Evolutionary conservation across 2,113 vertebrate genomes (phyloP), one percentile per base, ranked within the genome.

Genomic region (Psittacus erithacus): DNA sequence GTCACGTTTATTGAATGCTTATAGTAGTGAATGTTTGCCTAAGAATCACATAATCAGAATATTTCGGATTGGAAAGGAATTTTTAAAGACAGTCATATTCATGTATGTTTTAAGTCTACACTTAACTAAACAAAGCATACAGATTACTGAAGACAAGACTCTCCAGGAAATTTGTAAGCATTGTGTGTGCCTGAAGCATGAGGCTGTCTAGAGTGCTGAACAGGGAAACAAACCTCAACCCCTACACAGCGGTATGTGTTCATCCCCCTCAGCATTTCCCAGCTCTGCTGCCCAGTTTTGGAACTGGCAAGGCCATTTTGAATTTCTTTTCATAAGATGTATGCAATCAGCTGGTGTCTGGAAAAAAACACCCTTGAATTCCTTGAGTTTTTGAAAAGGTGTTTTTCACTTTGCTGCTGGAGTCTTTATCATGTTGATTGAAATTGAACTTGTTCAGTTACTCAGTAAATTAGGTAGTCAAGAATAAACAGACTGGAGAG

Each of bases 211-310:
- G 27, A 62, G 44, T 31, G 6, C 31, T 53, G 13, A 85, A 70
- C 4, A 52, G 38, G 29, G 33, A 60, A 80, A 7, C 4, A 24
- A 73, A 86, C 13, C 17, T 79, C 28, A 19, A 1, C 64, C 29
- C 18, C 52, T 82, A 33, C 33, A 15, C 29, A 60, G 12, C 0
- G 0, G 65, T 39, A 35, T 2, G 3, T 39, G 38, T 90, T 80
- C 0, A 0, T 73, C 62, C 9, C 9, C 4, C 10, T 63, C 33
- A 83, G 29, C 27, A 15, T 80, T 86, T 96, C 53, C 41, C 13
- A 78, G n/a, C 35, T 78, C 31, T 73, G 13, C 59, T 91, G 31
- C 39, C 41, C 52, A 5, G 13, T 81, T 88, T 44, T 81, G 68
- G 27, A 91, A 44, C 31, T 63, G 63, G 11, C 33, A 80, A 60